phyloP scores from a whole-genome alignment of 2,888 invertebrate genomes.

The Metacarcinus magister region DNA sequence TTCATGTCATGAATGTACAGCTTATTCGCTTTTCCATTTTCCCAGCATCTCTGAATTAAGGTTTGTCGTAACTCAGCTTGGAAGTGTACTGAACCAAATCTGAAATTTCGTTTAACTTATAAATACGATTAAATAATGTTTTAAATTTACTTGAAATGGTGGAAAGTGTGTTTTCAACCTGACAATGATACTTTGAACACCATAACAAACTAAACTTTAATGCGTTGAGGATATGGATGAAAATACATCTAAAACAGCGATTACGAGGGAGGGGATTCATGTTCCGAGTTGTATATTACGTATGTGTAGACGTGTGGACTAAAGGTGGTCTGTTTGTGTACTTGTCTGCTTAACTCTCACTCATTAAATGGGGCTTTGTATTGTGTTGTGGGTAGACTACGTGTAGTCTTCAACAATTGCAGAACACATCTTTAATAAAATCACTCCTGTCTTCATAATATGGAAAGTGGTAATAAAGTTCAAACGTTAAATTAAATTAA shows the following conservation, averaged over 20 bases:
- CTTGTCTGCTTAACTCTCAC: background rate
- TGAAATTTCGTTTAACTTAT: conserved; percentile 34
- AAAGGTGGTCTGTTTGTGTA: conserved; percentile 59
- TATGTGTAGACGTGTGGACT: conserved; percentile 60
- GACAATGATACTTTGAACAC: background rate
- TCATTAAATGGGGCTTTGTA: conserved; percentile 10
- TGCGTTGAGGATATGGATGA: background rate
- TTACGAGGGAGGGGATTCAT: background rate
- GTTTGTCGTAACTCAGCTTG: conserved; percentile 14
- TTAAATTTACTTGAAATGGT: background rate
- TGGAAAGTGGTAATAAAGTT: background rate
- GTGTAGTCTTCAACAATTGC: background rate
- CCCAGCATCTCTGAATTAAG: conserved; percentile 29
- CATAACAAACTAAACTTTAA: background rate
- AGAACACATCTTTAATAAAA: background rate
- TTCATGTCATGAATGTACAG: conserved; percentile 56
- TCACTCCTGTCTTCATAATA: background rate
- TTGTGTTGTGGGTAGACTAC: conserved; percentile 39
- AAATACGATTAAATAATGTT: background rate
- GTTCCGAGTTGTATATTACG: conserved; percentile 63
- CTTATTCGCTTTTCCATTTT: conserved; percentile 47
- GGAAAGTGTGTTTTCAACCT: background rate
- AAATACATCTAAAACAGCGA: conserved; percentile 9
- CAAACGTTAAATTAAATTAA: background rate
- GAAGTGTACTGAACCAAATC: background rate